Percentiles rank a stretch among this genome's conserved stretches.
Conservation (phyloP, 2,888 invertebrate species). For the Achlya flavicornis region DNA sequence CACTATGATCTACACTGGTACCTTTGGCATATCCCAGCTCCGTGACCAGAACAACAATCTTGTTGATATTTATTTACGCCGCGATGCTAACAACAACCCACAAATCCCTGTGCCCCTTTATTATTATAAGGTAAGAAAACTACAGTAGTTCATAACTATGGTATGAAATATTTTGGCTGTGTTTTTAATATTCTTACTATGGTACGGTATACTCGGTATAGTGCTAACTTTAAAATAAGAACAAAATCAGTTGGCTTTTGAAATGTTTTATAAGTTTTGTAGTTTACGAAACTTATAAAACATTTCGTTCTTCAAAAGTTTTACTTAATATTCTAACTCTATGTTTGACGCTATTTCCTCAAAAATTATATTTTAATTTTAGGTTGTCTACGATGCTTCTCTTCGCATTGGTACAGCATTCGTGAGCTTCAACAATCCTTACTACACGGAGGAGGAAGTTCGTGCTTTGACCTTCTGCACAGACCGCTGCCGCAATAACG, state of each 20-base stretch:
- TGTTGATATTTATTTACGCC: constrained; percentile 69
- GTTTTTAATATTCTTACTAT: too few species aligned
- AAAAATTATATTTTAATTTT: constrained; percentile 6
- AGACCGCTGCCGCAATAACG: constrained; percentile 81
- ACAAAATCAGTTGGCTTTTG: too few species aligned
- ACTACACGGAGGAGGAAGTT: constrained; percentile 68
- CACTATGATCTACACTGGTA: constrained; percentile 83
- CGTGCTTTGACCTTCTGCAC: constrained; percentile 77
- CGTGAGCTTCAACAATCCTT: constrained; percentile 86
- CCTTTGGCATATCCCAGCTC: constrained; percentile 83
- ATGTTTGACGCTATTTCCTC: too few species aligned
- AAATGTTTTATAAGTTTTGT: not conserved
- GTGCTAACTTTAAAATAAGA: too few species aligned
- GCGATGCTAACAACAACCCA: constrained; percentile 57
- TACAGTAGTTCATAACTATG: not conserved
- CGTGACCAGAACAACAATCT: constrained; percentile 69
- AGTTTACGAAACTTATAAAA: not conserved
- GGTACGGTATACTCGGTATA: too few species aligned
- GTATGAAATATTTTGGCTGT: too few species aligned
- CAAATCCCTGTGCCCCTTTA: constrained; percentile 72
- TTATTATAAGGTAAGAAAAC: constrained; percentile 64
- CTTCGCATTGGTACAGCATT: constrained; percentile 82
- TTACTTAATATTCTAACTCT: too few species aligned
- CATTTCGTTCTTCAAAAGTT: too few species aligned
- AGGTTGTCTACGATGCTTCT: constrained; percentile 82